Percentiles rank a stretch among this genome's conserved stretches.
phyloP scores from a whole-genome alignment of 2,113 vertebrate species.

The Rhinopomastus cyanomelas region DNA sequence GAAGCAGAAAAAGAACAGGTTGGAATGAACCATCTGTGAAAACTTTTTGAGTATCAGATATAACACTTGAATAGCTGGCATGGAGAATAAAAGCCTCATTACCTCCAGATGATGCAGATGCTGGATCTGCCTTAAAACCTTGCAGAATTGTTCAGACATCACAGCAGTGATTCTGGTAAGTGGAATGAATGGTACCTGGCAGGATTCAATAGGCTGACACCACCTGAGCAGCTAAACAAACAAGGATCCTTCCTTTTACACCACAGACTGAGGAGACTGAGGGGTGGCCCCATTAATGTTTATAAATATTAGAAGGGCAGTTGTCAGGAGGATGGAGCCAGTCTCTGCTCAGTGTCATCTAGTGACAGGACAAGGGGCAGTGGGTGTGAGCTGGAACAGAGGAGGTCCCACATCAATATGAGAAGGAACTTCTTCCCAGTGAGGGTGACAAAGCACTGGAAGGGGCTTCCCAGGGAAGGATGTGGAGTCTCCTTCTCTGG shows the following conservation, averaged over 20 bases:
- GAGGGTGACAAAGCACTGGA: too few species aligned
- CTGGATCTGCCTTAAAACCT: constrained; percentile 16
- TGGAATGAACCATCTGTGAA: constrained; percentile 50
- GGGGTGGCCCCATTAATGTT: too few species aligned
- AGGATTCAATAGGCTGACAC: not conserved
- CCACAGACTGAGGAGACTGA: too few species aligned
- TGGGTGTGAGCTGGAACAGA: too few species aligned
- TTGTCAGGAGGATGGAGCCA: too few species aligned
- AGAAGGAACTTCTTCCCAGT: too few species aligned
- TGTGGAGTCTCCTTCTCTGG: too few species aligned
- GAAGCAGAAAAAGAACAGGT: constrained; percentile 49
- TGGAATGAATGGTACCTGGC: not conserved
- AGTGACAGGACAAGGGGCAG: too few species aligned
- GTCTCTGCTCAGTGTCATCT: too few species aligned
- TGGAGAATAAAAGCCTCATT: constrained; percentile 45
- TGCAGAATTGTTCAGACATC: not conserved
- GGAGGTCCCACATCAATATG: too few species aligned
- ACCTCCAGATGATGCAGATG: constrained; percentile 61
- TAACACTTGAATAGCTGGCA: constrained; percentile 32
- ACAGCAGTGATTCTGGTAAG: not conserved
- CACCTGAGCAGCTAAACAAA: not conserved
- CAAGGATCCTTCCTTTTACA: not conserved
- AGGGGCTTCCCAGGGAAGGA: too few species aligned
- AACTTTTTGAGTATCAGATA: constrained; percentile 30
- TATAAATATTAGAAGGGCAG: too few species aligned